phyloP scores from a whole-genome alignment of 2,113 vertebrate species.

The Tragelaphus buxtoni region DNA sequence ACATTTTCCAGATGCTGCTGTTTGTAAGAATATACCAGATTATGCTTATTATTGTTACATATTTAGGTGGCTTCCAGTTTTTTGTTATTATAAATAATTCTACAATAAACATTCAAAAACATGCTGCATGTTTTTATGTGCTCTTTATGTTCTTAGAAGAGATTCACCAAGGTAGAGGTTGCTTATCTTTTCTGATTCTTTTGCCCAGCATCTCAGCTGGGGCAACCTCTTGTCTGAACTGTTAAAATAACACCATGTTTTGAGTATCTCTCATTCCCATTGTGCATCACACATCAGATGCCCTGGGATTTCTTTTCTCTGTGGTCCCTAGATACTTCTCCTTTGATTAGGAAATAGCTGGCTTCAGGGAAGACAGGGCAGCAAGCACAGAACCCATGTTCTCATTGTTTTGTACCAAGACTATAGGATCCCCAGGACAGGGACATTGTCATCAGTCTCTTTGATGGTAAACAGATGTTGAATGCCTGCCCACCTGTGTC shows the following conservation, averaged over 20 bases:
- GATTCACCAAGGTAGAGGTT: background rate
- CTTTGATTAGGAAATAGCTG: slow-evolving; percentile 13
- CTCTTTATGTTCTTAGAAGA: background rate
- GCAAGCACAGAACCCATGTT: background rate
- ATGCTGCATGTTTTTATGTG: background rate
- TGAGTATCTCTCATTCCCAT: background rate
- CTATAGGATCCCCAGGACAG: background rate
- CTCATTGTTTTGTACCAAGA: slow-evolving; percentile 16
- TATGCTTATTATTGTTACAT: slow-evolving; percentile 1
- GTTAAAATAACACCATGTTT: background rate
- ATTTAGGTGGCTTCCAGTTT: background rate
- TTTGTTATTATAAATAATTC: slow-evolving; percentile 12
- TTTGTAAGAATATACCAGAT: slow-evolving; percentile 16
- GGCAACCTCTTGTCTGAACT: background rate
- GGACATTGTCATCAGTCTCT: background rate
- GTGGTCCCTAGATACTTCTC: background rate
- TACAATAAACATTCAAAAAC: background rate
- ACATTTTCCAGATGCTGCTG: background rate
- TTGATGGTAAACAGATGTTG: background rate
- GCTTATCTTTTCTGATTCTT: background rate
- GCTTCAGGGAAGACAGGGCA: background rate
- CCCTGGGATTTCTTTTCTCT: background rate
- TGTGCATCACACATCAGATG: background rate
- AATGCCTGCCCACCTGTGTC: background rate
- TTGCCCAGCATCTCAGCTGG: background rate